phyloP scores from a whole-genome alignment of 2,797 vertebrate species.

The Arremon brunneinucha region DNA sequence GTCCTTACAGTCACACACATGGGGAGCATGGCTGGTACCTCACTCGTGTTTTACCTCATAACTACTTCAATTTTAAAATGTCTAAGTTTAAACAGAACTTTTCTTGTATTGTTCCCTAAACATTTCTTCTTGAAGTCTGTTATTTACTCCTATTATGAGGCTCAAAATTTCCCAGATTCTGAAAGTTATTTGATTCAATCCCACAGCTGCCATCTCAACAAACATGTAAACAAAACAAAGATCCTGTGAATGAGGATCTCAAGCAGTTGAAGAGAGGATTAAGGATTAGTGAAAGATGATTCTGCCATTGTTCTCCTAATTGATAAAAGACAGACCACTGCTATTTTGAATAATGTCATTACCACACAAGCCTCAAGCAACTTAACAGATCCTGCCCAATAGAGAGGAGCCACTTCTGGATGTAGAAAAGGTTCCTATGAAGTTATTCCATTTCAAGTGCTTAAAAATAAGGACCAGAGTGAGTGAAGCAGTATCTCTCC shows the following conservation, averaged over 20 bases:
- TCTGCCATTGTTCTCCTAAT: slow-evolving; percentile 1
- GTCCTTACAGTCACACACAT: neutral
- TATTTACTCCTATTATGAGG: neutral
- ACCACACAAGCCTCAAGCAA: slow-evolving; percentile 3
- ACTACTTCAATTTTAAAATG: neutral
- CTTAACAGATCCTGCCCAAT: neutral
- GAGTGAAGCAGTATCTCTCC: neutral
- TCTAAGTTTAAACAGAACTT: neutral
- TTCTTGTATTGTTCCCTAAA: neutral
- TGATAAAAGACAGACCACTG: neutral
- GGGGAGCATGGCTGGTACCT: neutral
- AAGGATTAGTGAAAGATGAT: slow-evolving; percentile 8
- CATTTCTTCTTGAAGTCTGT: neutral
- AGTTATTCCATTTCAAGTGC: neutral
- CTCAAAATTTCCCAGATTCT: neutral
- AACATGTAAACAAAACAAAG: slow-evolving; percentile 34
- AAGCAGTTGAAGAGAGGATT: neutral
- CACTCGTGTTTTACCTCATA: neutral
- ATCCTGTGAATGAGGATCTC: neutral
- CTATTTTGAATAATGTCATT: neutral
- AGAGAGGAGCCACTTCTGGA: neutral
- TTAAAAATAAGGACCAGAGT: neutral
- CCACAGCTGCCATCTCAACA: neutral
- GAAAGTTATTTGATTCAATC: neutral
- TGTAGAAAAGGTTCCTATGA: neutral